Conservation (phyloP, 2,113 vertebrate species). For the Antennarius striatus region DNA sequence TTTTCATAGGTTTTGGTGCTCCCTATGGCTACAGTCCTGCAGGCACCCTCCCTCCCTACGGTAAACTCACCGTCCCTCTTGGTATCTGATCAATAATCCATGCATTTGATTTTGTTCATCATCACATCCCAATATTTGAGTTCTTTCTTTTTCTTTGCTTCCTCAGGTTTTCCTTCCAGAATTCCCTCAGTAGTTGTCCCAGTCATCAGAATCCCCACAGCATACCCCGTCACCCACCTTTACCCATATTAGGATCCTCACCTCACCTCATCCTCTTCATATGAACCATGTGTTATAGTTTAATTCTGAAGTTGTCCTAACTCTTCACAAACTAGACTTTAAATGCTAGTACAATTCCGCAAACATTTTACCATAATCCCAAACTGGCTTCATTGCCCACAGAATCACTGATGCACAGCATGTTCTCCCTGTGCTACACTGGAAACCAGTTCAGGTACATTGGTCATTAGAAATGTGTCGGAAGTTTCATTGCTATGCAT, state of each 20-base stretch:
- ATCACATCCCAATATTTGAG: constrained; percentile 40
- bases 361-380: background rate
- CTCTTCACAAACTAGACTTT: too few species aligned
- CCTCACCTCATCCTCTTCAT: background rate
- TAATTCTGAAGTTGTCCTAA: background rate
- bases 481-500: background rate
- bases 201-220: constrained; percentile 56
- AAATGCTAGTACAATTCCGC: too few species aligned
- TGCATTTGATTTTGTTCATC: constrained; percentile 27
- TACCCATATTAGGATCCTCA: constrained; percentile 54
- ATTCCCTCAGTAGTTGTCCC: constrained; percentile 66
- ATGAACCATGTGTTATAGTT: constrained; percentile 32
- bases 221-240: constrained; percentile 56
- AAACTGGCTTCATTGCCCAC: background rate
- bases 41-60: constrained; percentile 82
- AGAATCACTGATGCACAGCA: background rate
- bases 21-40: constrained; percentile 88
- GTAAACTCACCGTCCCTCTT: constrained; percentile 73
- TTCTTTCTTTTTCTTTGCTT: constrained; percentile 33
- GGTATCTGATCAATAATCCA: constrained; percentile 11
- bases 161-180: constrained; percentile 66
- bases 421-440: background rate
- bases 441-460: background rate
- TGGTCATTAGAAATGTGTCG: background rate
- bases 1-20: constrained; percentile 83